phyloP scores from a whole-genome alignment of 2,888 invertebrate species.

The Phyllotreta cruciferae region DNA sequence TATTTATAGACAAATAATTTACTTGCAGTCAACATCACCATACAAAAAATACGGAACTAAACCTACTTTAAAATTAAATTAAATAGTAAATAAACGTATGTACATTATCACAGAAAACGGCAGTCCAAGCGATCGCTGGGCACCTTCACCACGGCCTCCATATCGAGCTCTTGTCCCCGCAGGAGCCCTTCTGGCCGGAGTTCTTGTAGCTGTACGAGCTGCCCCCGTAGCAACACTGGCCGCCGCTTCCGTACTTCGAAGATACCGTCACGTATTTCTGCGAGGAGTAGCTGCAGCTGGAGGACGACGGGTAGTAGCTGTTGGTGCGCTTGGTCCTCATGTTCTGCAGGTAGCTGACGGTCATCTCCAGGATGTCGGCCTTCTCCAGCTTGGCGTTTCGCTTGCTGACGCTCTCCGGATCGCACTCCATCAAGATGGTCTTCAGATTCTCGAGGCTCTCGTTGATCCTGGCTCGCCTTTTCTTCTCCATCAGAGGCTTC shows the following conservation, averaged over 20 bases:
- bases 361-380: conserved; percentile 46
- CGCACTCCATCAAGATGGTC: conserved; percentile 40
- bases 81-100: conserved; percentile 3
- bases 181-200: conserved; percentile 10
- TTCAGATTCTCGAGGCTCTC: conserved; percentile 44
- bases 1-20: not conserved
- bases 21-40: not conserved
- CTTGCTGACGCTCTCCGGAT: conserved; percentile 39
- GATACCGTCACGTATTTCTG: conserved; percentile 23
- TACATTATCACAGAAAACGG: conserved; percentile 16
- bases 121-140: not conserved
- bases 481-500: conserved; percentile 47
- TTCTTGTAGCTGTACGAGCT: conserved; percentile 20
- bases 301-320: conserved; percentile 20
- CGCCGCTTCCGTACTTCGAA: conserved; percentile 20
- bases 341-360: conserved; percentile 60
- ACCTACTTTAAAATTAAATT: not conserved
- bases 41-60: not conserved
- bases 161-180: conserved; percentile 15
- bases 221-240: conserved; percentile 28
- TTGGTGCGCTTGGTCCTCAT: conserved; percentile 15
- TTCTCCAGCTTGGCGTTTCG: conserved; percentile 44
- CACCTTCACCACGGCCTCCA: conserved; percentile 32
- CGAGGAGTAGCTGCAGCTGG: conserved; percentile 11
- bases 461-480: conserved; percentile 46